Base-by-base conservation (phyloP, 1,140 invertebrate species). In the Drosophila bocqueti region DNA sequence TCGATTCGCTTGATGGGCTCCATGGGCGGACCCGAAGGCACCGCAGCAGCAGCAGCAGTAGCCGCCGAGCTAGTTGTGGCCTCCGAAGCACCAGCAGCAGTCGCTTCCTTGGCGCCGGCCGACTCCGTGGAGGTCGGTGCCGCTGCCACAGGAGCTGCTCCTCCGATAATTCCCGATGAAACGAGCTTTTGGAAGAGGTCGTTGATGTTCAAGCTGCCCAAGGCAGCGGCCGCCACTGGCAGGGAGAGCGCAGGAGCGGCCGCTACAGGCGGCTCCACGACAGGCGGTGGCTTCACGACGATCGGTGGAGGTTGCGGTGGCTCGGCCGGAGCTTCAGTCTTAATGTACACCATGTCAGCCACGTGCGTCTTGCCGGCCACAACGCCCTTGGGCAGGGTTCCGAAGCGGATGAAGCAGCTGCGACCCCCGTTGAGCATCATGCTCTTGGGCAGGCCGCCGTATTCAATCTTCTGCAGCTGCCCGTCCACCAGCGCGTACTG, bases 401-500 rank as follows among this genome's bases (percentile, higher is more conserved):
- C 95, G 74, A 98, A 96, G 38, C 97, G 94, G 24, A 99, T 95
- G 79, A 96, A 98, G 93, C 98, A 97, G 75, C 96, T 96, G 68
- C 96, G 95, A 21, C 96, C 96, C 21, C 96, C 96, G 26, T 96
- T 95, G 31, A 99, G 94, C 57, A 96, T 95, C 59, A 98, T 96
- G 2, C 97, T 96, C 85, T 98, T 97, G 1, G 98, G 98, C 45
- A 98, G 94, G 11, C 98, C 98, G 52, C 98, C 98, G 94, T 98
- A 99, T 72, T 98, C 96, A 3, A 97, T 95, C 90, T 96, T 95
- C 90, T 97, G 97, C 2, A 96, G 95, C 79, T 95, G 94, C 46
- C 97, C 97, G 90, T 98, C 97, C 11, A 98, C 95, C n/a, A 97
- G 89, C 2, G 97, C 96, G 7, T 95, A 96, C 67, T 95, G 93